phyloP scores from a whole-genome alignment of 2,113 vertebrate genomes.

The Aegotheles bennettii region DNA sequence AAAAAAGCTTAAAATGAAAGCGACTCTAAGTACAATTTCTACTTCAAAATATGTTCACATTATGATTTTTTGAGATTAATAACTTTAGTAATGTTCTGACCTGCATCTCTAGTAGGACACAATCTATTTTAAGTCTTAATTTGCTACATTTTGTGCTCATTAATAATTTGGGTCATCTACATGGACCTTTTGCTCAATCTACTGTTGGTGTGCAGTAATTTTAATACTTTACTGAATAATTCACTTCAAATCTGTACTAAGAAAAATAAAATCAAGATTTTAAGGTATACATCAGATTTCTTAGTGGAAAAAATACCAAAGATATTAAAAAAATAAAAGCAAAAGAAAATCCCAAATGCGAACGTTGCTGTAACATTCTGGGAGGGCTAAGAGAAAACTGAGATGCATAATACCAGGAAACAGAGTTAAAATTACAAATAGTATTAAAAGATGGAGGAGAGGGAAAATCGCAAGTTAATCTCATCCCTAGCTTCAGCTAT shows the following conservation, averaged over 20 bases:
- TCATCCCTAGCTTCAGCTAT: neutral
- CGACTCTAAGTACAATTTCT: neutral
- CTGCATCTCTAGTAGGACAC: neutral
- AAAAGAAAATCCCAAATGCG: neutral
- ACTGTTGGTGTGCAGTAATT: neutral
- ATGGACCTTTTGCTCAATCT: neutral
- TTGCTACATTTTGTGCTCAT: neutral
- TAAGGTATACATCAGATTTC: neutral
- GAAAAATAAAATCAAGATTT: neutral
- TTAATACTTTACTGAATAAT: neutral
- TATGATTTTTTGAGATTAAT: neutral
- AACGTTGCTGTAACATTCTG: neutral
- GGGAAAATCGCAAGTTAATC: neutral
- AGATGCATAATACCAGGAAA: neutral
- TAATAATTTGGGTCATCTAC: neutral
- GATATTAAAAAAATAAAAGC: neutral
- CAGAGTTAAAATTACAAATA: conserved; percentile 6
- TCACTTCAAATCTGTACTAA: neutral
- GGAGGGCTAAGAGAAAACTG: neutral
- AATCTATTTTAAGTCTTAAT: neutral
- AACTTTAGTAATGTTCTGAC: neutral
- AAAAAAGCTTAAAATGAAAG: neutral
- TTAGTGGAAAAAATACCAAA: neutral
- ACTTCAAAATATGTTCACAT: neutral
- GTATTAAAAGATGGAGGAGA: neutral